Evolutionary conservation across 1,140 invertebrate species (phyloP).

Genomic region (Mycetomoellerius zeteki): DNA sequence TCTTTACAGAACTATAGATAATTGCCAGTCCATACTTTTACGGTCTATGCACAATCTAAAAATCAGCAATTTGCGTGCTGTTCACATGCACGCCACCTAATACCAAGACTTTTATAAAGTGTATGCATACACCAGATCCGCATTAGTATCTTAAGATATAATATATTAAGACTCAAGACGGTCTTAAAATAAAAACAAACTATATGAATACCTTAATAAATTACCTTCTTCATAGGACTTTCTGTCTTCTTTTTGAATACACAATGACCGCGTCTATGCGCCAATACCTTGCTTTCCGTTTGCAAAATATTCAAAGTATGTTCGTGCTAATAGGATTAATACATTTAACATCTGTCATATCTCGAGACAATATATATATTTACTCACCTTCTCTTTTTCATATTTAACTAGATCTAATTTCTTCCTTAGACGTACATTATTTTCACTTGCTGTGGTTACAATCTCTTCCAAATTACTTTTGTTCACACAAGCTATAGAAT

Average conservation of each 20-base stretch:
- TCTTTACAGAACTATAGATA: no score
- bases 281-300: constrained; percentile 40
- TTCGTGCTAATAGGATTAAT: constrained; percentile 34
- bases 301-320: constrained; percentile 27
- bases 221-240: constrained; percentile 83
- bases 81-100: no score
- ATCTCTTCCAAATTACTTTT: constrained; percentile 87
- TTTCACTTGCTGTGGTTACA: constrained; percentile 90
- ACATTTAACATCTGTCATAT: neutral
- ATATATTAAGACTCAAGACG: no score
- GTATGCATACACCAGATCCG: no score
- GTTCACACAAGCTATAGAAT: constrained; percentile 79
- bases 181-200: no score
- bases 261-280: neutral
- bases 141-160: no score
- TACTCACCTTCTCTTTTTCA: constrained; percentile 88
- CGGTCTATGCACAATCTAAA: no score
- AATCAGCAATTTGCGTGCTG: no score
- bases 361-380: neutral
- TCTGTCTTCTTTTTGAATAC: constrained; percentile 82
- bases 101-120: no score
- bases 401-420: constrained; percentile 92
- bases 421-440: constrained; percentile 92
- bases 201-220: neutral
- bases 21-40: no score